Conservation (phyloP, 1,140 invertebrate genomes). For the Meloidogyne floridensis region DNA sequence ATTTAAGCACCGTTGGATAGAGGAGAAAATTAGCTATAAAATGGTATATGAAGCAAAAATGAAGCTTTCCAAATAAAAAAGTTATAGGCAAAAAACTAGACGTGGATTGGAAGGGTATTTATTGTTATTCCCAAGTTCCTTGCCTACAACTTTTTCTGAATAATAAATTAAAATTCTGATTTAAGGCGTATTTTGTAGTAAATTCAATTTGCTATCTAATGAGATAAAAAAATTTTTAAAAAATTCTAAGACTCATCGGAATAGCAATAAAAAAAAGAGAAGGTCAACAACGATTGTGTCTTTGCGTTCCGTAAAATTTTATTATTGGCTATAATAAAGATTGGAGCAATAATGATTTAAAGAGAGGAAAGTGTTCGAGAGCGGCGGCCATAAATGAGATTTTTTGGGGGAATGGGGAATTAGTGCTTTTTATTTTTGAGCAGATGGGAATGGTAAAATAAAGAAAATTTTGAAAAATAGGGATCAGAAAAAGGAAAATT, state of each 20-base stretch:
- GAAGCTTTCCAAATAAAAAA: not conserved
- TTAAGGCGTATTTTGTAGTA: not conserved
- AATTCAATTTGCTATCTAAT: not conserved
- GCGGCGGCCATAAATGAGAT: constrained; percentile 8
- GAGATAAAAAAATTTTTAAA: not conserved
- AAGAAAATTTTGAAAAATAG: not conserved
- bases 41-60: not conserved
- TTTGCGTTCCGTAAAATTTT: not conserved
- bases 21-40: not conserved
- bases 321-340: constrained; percentile 3
- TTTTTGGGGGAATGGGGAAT: not conserved
- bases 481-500: not conserved
- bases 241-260: not conserved
- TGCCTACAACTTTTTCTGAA: not conserved
- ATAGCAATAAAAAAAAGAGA: not conserved
- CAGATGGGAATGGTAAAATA: constrained; percentile 8
- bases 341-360: not conserved
- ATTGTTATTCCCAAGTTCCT: no score
- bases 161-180: not conserved
- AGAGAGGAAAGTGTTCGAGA: not conserved
- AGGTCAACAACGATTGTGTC: not conserved
- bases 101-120: not conserved
- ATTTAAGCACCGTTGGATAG: not conserved
- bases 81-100: not conserved
- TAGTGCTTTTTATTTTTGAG: not conserved